These are phyloP conservation scores for Heterodera carotae DNA, from an alignment of 1,140 invertebrate genomes.

Conservation along the genomic window DNA sequence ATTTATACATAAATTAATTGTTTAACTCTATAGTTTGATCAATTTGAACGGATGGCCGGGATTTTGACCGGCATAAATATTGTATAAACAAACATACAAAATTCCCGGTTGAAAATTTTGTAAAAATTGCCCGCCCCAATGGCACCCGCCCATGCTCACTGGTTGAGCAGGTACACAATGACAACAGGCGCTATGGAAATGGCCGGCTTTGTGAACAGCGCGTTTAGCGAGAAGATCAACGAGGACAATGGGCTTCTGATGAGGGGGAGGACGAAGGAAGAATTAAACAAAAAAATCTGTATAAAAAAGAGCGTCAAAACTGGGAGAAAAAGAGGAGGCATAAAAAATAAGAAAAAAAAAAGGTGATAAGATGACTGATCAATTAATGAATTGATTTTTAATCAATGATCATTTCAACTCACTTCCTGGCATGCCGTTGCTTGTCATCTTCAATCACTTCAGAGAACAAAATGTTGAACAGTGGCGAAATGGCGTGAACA, in stretches of 20 bases:
- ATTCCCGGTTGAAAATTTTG: too few relatives aligned
- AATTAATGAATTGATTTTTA: too few relatives aligned
- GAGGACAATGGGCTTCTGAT: slow-evolving; percentile 45
- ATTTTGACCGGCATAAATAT: too few relatives aligned
- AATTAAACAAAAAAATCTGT: too few relatives aligned
- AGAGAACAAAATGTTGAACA: slow-evolving; percentile 63
- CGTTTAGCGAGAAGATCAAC: slow-evolving; percentile 52
- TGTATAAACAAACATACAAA: too few relatives aligned
- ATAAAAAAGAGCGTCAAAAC: too few relatives aligned
- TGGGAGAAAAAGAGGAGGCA: too few relatives aligned
- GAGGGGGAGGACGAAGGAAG: too few relatives aligned
- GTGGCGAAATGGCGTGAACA: slow-evolving; percentile 57
- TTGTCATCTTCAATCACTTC: slow-evolving; percentile 64
- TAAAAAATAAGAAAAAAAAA: too few relatives aligned
- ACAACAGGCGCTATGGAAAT: slow-evolving; percentile 52
- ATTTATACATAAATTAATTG: background rate
- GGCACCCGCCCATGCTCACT: slow-evolving; percentile 48
- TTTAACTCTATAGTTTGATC: background rate
- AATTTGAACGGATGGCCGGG: too few relatives aligned
- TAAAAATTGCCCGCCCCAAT: too few relatives aligned
- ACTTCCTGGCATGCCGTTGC: slow-evolving; percentile 45
- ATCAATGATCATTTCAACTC: too few relatives aligned
- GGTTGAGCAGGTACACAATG: slow-evolving; percentile 53
- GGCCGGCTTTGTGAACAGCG: slow-evolving; percentile 52
- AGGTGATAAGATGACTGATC: background rate